Percentiles rank a stretch among this genome's conserved stretches.
phyloP scores from a whole-genome alignment of 2,113 vertebrate genomes.

The Osmerus mordax region DNA sequence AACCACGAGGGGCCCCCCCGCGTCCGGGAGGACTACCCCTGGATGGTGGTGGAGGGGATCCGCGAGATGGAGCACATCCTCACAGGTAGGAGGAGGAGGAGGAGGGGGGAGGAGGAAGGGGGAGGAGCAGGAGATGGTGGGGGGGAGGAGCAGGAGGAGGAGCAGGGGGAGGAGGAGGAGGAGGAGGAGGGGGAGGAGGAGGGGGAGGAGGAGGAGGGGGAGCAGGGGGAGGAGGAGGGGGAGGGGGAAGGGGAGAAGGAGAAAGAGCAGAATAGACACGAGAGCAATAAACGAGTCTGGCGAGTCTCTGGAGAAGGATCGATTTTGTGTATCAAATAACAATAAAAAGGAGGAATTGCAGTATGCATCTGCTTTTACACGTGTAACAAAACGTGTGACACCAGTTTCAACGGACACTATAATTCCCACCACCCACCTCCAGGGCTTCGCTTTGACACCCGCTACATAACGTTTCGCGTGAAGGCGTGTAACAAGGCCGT shows the following conservation, averaged over 20 bases:
- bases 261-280: too few species aligned
- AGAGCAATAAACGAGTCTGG: too few species aligned
- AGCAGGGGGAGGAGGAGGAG: not conserved
- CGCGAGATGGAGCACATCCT: slow-evolving; percentile 80
- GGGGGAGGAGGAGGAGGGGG: too few species aligned
- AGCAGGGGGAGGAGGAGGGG: too few species aligned
- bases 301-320: too few species aligned
- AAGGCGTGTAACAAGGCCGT: slow-evolving; percentile 94
- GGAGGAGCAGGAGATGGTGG: too few species aligned
- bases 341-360: too few species aligned
- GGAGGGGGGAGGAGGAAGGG: not conserved
- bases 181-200: too few species aligned
- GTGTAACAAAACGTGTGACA: not conserved
- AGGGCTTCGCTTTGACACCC: slow-evolving; percentile 89
- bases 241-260: too few species aligned
- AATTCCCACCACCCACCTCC: not conserved
- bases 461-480: slow-evolving; percentile 90
- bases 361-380: too few species aligned
- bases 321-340: too few species aligned
- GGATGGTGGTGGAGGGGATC: slow-evolving; percentile 95
- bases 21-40: slow-evolving; percentile 89
- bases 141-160: too few species aligned
- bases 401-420: not conserved
- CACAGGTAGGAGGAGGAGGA: slow-evolving; percentile 64
- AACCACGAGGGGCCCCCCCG: slow-evolving; percentile 91